Evolutionary conservation across 2,113 vertebrate genomes (phyloP).

Genomic region (Monopterus albus): DNA sequence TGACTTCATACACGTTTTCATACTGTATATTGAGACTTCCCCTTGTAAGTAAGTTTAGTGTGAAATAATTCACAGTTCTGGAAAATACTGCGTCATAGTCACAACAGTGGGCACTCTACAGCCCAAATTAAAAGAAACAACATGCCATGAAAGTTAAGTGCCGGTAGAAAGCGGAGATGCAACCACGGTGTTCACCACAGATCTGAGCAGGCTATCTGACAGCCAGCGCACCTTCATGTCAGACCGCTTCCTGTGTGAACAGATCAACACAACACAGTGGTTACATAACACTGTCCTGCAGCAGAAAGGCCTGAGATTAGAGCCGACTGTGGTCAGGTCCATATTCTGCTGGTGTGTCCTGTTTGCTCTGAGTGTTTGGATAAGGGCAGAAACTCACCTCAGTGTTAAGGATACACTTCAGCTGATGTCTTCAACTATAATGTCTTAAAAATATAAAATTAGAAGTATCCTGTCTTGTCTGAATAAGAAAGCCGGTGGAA

Average conservation of each 20-base stretch:
- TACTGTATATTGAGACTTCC: too few relatives aligned
- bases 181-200: not conserved
- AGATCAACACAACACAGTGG: not conserved
- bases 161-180: not conserved
- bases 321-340: not conserved
- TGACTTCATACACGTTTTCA: not conserved
- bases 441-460: too few relatives aligned
- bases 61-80: too few relatives aligned
- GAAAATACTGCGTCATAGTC: not conserved
- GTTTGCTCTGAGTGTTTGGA: too few relatives aligned
- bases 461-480: too few relatives aligned
- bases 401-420: too few relatives aligned
- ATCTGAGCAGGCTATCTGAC: not conserved
- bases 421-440: too few relatives aligned
- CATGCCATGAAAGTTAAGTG: not conserved
- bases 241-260: constrained; percentile 42
- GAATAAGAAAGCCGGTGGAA: too few relatives aligned
- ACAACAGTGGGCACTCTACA: not conserved
- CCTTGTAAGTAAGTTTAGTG: too few relatives aligned
- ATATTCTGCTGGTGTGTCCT: too few relatives aligned
- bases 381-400: too few relatives aligned
- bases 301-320: not conserved
- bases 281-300: not conserved
- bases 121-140: not conserved
- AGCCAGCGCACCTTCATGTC: not conserved